Evolutionary conservation across 2,797 vertebrate genomes (phyloP), one percentile per base, ranked within the genome.

Genomic region (Gallinago solitaria): DNA sequence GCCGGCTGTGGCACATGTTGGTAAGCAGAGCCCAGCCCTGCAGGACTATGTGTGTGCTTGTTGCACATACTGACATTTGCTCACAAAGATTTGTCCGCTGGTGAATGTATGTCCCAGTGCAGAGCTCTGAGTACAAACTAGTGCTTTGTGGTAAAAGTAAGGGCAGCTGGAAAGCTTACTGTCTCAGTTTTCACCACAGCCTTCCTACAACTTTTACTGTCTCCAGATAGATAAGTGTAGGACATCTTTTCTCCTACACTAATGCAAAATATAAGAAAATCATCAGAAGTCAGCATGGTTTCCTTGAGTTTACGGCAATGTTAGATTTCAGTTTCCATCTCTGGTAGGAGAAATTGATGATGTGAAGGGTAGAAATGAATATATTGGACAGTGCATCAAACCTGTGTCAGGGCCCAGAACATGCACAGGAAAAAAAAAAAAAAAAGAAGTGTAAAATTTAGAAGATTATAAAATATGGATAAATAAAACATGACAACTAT

Each of bases 1-100:
- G 37, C 69, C 57, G 59, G 11, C 19, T 0, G 1, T 53, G 28
- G n/a, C 48, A 71, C 0, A 0, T 56, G 21, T 12, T 54, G 32
- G 28, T 53, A 35, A 82, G 57, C 67, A 73, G 33, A 83, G 12
- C 47, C 28, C 24, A 30, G 47, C 18, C 28, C 30, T 13, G 3
- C 1, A 64, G 47, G 63, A 60, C 21, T 37, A 24, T 2, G 0
- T 14, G 25, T 64, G 48, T 79, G 63, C 20, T 2, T 10, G 7
- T 23, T 73, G 13, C 27, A 63, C 37, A 14, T 48, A 25, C 41
- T 35, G 48, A 45, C 5, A 25, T 35, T n/a, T 70, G 45, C 32
- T 92, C 56, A 21, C 16, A 15, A 43, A 54, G 4, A 12, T 57
- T 84, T 85, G 30, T 76, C 54, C 69, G 88, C 53, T 75, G n/a